Evolutionary conservation across 1,140 invertebrate species (phyloP), one percentile per base, ranked within the genome.

Genomic region (Drosophila chauvacae): DNA sequence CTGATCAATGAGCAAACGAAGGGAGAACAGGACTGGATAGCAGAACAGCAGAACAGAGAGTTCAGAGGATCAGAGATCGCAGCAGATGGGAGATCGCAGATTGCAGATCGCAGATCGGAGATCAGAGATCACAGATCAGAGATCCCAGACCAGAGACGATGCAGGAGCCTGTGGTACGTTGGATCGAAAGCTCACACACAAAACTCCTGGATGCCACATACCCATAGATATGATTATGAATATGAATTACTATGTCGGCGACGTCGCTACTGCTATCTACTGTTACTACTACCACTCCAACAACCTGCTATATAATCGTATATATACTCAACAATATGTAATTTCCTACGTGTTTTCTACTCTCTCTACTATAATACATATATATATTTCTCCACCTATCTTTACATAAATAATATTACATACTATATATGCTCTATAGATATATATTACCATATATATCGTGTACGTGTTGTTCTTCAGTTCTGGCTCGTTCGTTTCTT

Each of bases 401-500:
- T 71, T 62, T 58, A 68, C 56, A 68, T 72, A 62, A 60, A 59
- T 78, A 78, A 81, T 86, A 63, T 45, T 72, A 70, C 47, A 80
- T 80, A 39, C 16, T 41, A 41, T 41, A 41, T n/a, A 66, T 47
- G 23, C 62, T 71, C 48, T 30, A 73, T 50, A 81, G 71, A 55
- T 42, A 73, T 53, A 81, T 81, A 68, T 63, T 76, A 53, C 26
- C 20, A 77, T 77, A 66, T 61, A 74, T 68, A 81, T 76, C 78
- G 77, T 80, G 83, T 87, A 85, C 81, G 73, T 87, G 84, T 87
- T 87, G 84, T 90, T 88, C 77, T 63, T 77, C 73, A 87, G 77
- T 88, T 86, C 63, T 87, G 83, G 83, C 84, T 87, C 84, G 84
- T 90, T 88, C 85, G 84, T 88, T 87, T 60, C 66, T 71, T 83